These are phyloP conservation scores for Phalacrocorax aristotelis DNA, from an alignment of 2,113 vertebrate genomes.

Conservation along the genomic window DNA sequence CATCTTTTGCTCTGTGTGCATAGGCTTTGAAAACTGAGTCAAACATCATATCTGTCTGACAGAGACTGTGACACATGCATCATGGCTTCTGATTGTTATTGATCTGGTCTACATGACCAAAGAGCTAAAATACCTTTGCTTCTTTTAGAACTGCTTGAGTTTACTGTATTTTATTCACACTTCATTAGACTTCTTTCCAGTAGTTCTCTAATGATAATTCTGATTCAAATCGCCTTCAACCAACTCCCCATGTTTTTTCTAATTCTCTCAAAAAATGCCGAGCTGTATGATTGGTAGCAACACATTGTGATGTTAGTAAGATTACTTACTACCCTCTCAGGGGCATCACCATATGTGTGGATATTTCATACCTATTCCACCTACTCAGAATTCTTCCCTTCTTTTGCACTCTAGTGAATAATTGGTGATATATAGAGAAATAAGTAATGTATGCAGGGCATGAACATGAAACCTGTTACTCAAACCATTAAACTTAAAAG, in stretches of 20 bases:
- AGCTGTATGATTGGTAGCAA: neutral
- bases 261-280: neutral
- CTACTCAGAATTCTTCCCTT: neutral
- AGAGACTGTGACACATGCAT: neutral
- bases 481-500: neutral
- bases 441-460: neutral
- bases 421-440: neutral
- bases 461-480: neutral
- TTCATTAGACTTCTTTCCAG: neutral
- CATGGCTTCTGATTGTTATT: neutral
- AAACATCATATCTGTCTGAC: neutral
- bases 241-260: neutral
- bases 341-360: rapidly evolving
- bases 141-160: neutral
- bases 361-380: neutral
- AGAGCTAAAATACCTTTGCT: neutral
- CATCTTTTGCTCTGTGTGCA: neutral
- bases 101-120: neutral
- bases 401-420: neutral
- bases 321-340: neutral
- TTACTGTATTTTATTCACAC: neutral
- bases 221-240: neutral
- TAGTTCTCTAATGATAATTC: neutral
- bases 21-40: neutral
- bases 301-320: neutral